A percentile compares a stretch with the other conserved stretches of the same genome.
Conservation (phyloP, 2,113 vertebrate species). For the Ciconia stormi region DNA sequence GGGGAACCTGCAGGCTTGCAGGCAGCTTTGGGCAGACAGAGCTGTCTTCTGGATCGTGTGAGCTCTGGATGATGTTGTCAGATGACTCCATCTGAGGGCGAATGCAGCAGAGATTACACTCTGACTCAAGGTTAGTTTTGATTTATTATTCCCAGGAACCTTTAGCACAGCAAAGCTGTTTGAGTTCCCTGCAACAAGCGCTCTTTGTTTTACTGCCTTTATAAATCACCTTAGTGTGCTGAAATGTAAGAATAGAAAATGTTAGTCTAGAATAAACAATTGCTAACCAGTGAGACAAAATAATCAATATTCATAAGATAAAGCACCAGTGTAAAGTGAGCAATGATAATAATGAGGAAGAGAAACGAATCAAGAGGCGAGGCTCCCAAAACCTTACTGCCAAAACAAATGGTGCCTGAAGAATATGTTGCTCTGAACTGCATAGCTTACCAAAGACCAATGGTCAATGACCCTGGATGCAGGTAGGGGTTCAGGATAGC, state of each 20-base stretch:
- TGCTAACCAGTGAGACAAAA: slow-evolving; percentile 30
- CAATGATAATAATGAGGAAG: slow-evolving; percentile 3
- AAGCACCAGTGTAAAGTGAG: neutral
- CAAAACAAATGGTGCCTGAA: neutral
- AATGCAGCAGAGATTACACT: neutral
- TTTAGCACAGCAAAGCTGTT: slow-evolving; percentile 32
- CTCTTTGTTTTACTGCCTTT: slow-evolving; percentile 44
- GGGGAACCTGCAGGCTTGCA: neutral
- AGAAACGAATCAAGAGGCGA: slow-evolving; percentile 33
- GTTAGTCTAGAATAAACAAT: slow-evolving; percentile 49
- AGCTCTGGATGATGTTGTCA: neutral
- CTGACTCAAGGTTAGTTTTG: slow-evolving; percentile 14
- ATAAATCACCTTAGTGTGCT: slow-evolving; percentile 51
- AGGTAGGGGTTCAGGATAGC: neutral
- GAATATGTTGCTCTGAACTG: neutral
- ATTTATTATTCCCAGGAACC: slow-evolving; percentile 49
- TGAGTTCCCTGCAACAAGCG: neutral
- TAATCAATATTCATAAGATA: slow-evolving; percentile 61
- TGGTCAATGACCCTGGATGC: neutral
- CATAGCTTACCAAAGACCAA: neutral
- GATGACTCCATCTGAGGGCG: neutral
- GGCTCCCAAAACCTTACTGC: neutral
- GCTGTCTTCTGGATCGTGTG: neutral
- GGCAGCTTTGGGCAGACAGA: neutral
- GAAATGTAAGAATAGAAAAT: slow-evolving; percentile 18